Evolutionary conservation across 2,113 vertebrate genomes (phyloP).

Genomic region (Oceanites oceanicus): DNA sequence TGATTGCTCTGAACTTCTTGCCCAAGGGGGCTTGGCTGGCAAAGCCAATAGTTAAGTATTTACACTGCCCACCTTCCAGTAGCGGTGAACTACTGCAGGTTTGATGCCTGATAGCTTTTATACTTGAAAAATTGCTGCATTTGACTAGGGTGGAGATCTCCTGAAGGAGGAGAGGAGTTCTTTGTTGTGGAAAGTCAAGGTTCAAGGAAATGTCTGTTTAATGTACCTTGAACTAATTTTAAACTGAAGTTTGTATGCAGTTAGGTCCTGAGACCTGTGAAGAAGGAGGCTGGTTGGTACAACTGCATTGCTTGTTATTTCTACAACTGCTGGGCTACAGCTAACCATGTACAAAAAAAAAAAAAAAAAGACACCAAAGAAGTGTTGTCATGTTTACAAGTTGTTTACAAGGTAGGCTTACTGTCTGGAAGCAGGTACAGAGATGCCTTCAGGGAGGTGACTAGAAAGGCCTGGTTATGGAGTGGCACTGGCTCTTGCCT

Average conservation of each 20-base stretch:
- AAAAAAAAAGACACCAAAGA: not conserved
- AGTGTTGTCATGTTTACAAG: not conserved
- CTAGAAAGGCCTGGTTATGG: not conserved
- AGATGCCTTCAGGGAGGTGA: not conserved
- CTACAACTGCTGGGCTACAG: not conserved
- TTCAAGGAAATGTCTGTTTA: not conserved
- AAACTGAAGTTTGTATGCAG: not conserved
- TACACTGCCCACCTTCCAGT: not conserved
- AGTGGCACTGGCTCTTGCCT: not conserved
- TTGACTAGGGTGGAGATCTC: not conserved
- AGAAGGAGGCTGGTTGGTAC: not conserved
- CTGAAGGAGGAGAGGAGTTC: not conserved
- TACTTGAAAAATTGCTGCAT: not conserved
- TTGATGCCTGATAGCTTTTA: not conserved
- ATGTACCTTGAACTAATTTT: not conserved
- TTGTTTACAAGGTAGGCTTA: not conserved
- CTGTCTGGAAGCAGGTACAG: not conserved
- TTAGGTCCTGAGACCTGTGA: not conserved
- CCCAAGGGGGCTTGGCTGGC: not conserved
- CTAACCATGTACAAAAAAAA: accelerated
- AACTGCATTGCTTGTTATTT: not conserved
- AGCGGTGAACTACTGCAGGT: not conserved
- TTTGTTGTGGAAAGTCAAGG: not conserved
- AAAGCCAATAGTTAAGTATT: not conserved
- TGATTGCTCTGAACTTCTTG: not conserved